Base-by-base conservation (phyloP, 2,113 vertebrate species). In the Vanacampus margaritifer region DNA sequence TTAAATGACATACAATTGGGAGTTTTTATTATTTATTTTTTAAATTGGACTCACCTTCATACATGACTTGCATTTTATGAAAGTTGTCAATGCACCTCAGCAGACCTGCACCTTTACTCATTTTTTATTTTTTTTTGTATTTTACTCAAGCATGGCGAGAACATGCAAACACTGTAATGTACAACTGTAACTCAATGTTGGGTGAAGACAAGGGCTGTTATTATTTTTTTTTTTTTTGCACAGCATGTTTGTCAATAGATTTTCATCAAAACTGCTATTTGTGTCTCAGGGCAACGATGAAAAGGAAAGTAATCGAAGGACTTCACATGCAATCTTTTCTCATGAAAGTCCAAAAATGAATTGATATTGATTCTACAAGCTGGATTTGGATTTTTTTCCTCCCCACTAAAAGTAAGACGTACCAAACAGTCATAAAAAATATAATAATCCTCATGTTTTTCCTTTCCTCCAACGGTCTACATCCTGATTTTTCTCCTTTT, bases 331-430 rank as follows among this genome's bases (percentile, higher is more conserved):
- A 79, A 63, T 79, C 75, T 53, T 79, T 86, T 59, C 79, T 82
- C 74, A 28, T 57, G 28, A 43, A 64, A 68, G 68, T 78, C 81
- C 78, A 80, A 75, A 80, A 83, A 67, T 70, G 62, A 66, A 79
- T 69, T 80, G 67, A 72, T 82, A 88, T 73, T 78, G 78, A 84
- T 83, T 60, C 71, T 71, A 72, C 73, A 16, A 65, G 41, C 71
- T 21, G 36, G 53, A 70, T 68, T 72, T 81, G 62, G 64, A 72
- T 75, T 71, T 70, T 80, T 68, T 68, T 68, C n/a, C n/a, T n/a
- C n/a, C 67, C 66, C 69, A 28, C 51, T 3, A 54, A 68, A 78
- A 81, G 73, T 76, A 62, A 21, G 64, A 84, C 63, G 73, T 69
- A 81, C 69, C 71, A 67, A 65, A 71, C 51, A 72, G 62, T 68